A percentile compares a stretch with the other conserved stretches of the same genome.
Conservation (phyloP, 2,113 vertebrate genomes). For the Mellivora capensis region DNA sequence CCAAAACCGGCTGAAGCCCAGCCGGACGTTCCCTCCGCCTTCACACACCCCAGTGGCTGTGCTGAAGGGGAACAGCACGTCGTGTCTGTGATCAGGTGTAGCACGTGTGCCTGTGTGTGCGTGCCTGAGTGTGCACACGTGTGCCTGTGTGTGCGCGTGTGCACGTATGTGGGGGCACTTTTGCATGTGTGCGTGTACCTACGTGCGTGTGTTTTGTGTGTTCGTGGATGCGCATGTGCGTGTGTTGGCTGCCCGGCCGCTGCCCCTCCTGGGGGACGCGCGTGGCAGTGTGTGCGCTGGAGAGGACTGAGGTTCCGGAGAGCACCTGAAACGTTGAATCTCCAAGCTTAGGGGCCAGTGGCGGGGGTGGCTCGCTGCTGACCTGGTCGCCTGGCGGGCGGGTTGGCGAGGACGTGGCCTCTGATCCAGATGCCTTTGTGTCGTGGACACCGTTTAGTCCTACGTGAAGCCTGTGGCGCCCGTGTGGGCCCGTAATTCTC, state of each 20-base stretch:
- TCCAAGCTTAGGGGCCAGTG: fast-evolving
- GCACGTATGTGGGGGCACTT: too few relatives aligned
- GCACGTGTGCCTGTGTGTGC: too few relatives aligned
- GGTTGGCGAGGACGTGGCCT: background rate
- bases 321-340: background rate
- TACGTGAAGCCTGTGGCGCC: background rate
- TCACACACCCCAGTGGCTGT: background rate
- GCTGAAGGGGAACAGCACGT: too few relatives aligned
- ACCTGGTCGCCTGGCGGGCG: background rate
- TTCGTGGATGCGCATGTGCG: too few relatives aligned
- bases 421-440: background rate
- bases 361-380: background rate
- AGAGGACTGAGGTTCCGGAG: fast-evolving
- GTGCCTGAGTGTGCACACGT: too few relatives aligned
- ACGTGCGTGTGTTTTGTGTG: background rate
- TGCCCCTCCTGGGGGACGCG: background rate
- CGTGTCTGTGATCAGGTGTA: background rate
- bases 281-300: background rate
- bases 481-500: fast-evolving
- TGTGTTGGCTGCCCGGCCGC: background rate
- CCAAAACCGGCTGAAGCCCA: background rate
- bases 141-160: fast-evolving
- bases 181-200: fast-evolving
- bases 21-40: fast-evolving
- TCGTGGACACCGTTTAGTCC: background rate